Conservation (phyloP, 2,888 invertebrate species). For the Thecophora atra region DNA sequence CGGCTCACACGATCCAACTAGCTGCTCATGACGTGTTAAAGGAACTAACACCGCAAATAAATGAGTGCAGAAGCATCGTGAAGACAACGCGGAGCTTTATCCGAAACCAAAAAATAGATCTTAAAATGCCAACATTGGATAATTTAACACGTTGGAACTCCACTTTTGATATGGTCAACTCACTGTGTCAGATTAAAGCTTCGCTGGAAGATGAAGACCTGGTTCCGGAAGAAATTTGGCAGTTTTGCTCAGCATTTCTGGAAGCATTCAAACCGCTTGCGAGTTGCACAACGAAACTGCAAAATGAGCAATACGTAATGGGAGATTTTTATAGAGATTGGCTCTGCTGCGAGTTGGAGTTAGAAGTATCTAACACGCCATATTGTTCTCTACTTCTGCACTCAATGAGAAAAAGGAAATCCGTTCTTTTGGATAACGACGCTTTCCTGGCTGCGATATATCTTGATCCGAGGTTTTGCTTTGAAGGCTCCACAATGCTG, state of each 20-base stretch:
- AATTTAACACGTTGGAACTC: neutral
- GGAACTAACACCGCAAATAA: neutral
- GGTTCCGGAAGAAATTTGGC: neutral
- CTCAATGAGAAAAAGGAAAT: too few relatives aligned
- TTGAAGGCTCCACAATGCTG: too few relatives aligned
- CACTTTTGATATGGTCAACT: neutral
- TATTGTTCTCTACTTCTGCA: too few relatives aligned
- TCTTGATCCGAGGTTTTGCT: too few relatives aligned
- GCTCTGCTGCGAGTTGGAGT: too few relatives aligned
- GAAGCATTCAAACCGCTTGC: neutral
- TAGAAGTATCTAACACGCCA: too few relatives aligned
- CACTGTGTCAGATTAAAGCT: neutral
- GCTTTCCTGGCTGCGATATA: too few relatives aligned
- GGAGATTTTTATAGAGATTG: neutral
- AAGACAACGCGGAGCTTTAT: constrained; percentile 19
- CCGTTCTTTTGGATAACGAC: too few relatives aligned
- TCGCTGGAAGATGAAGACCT: neutral
- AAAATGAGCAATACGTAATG: too few relatives aligned
- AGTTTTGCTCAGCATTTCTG: neutral
- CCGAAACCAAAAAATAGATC: constrained; percentile 3
- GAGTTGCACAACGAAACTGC: too few relatives aligned
- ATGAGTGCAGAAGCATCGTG: constrained; percentile 11
- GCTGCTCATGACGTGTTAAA: constrained; percentile 27
- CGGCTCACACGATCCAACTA: constrained; percentile 30
- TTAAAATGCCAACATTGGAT: neutral